Evolutionary conservation across 2,888 invertebrate genomes (phyloP), one percentile per base, ranked within the genome.

Genomic region (Apantesis nais): DNA sequence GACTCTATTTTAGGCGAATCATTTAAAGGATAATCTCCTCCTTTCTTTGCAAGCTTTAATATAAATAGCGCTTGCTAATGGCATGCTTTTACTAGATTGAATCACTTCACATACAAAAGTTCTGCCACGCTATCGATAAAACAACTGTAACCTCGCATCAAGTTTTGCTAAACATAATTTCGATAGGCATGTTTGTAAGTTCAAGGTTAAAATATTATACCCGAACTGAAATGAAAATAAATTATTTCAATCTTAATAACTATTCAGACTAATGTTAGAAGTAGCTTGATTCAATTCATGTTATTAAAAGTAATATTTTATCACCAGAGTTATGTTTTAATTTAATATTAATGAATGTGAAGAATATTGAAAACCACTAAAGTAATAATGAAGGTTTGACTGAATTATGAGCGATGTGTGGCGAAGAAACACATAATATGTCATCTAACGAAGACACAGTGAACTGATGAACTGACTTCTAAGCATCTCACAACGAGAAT

Each of bases 1-100:
- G 25, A 68, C 71, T 71, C 62, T 78, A 79, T 76, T 81, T 81
- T 76, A 71, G 79, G 75, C 76, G 71, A 80, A 74, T 82, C 83
- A 82, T 80, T 78, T 78, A 52, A 66, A 71, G 72, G 74, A 79
- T 76, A 72, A 79, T 73, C 31, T 25, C 31, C 25, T 68, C 73
- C 74, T 67, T 79, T 76, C 68, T 68, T 78, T 66, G 44, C 44
- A 39, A 48, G 68, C 58, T 67, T 37, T 9, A 7, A 68, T 62
- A 71, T 37, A 72, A 72, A 72, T 72, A 62, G 37, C 41, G 0
- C 62, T 48, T 63, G 61, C 48, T 70, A 74, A 72, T 74, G 71
- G 68, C 65, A 75, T 69, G 73, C 75, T 78, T 81, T 83, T 81
- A 80, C 75, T 76, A 80, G 83, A 85, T 84, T 82, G 74, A 75